phyloP scores from a whole-genome alignment of 2,797 vertebrate genomes.

The Amazonetta brasiliensis region DNA sequence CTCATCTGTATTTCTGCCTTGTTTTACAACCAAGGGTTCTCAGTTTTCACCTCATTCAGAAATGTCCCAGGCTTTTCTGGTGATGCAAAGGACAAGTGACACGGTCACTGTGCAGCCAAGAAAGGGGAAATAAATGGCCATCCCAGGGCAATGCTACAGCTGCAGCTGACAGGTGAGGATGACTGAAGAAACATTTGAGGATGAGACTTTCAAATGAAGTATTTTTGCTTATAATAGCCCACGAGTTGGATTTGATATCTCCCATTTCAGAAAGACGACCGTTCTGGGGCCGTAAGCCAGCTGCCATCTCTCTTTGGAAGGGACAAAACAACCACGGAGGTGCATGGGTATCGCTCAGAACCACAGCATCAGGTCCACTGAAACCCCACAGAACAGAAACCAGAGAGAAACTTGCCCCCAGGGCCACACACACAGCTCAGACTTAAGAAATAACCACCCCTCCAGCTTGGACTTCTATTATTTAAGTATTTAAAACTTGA shows the following conservation, averaged over 20 bases:
- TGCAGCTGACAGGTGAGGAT: neutral
- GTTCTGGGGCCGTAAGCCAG: neutral
- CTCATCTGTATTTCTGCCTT: neutral
- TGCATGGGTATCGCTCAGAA: neutral
- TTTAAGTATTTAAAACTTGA: neutral
- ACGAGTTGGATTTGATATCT: neutral
- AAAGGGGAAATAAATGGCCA: conserved; percentile 23
- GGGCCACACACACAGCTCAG: neutral
- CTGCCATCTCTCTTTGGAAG: neutral
- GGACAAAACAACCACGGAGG: neutral
- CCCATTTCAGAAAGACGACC: neutral
- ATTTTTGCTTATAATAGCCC: neutral
- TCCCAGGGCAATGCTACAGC: neutral
- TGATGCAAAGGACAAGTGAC: neutral
- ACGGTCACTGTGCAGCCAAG: neutral
- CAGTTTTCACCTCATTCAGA: neutral
- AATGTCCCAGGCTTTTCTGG: neutral
- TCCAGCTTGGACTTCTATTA: neutral
- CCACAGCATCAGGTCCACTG: accelerated
- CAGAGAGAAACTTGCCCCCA: neutral
- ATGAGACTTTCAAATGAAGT: neutral
- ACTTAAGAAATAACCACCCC: neutral
- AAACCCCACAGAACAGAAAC: neutral
- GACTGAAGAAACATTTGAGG: neutral
- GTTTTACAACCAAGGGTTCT: neutral